These are phyloP conservation scores for Aleiodes alternator DNA, from an alignment of 2,888 invertebrate species.

Conservation along the genomic window DNA sequence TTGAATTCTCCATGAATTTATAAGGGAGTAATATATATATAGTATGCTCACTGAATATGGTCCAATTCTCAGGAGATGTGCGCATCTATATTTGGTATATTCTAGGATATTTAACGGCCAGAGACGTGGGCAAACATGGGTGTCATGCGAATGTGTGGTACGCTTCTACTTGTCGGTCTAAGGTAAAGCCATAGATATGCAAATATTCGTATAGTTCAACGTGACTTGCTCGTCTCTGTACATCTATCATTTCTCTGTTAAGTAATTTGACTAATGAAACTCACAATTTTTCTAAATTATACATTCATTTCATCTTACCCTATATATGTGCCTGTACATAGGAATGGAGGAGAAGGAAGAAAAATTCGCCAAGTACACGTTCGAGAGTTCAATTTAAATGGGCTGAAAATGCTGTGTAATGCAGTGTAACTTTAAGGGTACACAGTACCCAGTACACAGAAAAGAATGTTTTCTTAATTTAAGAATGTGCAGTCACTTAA, in stretches of 20 bases:
- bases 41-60: neutral
- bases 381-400: too few relatives aligned
- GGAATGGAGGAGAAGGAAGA: too few relatives aligned
- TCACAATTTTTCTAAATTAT: neutral
- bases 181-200: slow-evolving; percentile 25
- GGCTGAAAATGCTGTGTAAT: too few relatives aligned
- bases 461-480: too few relatives aligned
- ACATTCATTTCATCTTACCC: too few relatives aligned
- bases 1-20: neutral
- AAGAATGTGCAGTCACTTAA: too few relatives aligned
- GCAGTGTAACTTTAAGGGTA: too few relatives aligned
- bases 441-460: too few relatives aligned
- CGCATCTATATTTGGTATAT: neutral
- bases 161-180: slow-evolving; percentile 10
- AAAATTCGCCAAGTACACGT: too few relatives aligned
- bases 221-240: neutral
- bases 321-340: too few relatives aligned
- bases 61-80: slow-evolving; percentile 10
- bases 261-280: slow-evolving; percentile 13
- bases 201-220: slow-evolving; percentile 29
- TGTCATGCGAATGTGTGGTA: neutral
- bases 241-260: neutral
- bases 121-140: slow-evolving; percentile 19
- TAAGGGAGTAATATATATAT: neutral
- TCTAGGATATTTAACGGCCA: slow-evolving; percentile 18